phyloP scores from a whole-genome alignment of 2,113 vertebrate genomes.

The Microcebus ravelobensis region DNA sequence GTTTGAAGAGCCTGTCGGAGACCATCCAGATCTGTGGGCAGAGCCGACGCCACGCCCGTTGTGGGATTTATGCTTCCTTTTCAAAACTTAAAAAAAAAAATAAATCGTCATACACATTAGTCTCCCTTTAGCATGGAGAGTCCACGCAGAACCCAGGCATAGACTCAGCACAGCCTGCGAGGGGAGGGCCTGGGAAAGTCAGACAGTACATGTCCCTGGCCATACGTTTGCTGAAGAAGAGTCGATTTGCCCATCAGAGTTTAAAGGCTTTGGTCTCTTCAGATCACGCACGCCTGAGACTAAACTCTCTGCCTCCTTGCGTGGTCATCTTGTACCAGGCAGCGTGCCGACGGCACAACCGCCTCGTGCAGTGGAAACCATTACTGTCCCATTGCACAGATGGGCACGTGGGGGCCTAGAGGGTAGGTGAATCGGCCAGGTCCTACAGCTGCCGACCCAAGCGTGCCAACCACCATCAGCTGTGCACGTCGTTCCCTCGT shows the following conservation, averaged over 20 bases:
- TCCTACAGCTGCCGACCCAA: neutral
- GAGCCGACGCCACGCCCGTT: neutral
- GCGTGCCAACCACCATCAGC: fast-evolving
- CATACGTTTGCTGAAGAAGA: neutral
- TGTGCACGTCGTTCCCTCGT: fast-evolving
- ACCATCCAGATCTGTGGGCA: neutral
- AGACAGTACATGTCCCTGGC: fast-evolving
- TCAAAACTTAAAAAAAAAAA: neutral
- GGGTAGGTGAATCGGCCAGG: fast-evolving
- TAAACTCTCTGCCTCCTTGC: neutral
- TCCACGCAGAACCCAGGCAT: fast-evolving
- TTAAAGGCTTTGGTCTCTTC: fast-evolving
- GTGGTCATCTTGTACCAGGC: fast-evolving
- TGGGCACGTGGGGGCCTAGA: neutral
- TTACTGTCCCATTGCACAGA: neutral
- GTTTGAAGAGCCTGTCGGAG: neutral
- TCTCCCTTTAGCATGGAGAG: neutral
- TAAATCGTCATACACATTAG: neutral
- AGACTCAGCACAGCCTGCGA: fast-evolving
- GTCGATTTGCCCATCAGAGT: fast-evolving
- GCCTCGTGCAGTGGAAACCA: neutral
- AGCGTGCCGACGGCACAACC: fast-evolving
- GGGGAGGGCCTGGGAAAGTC: neutral
- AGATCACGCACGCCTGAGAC: fast-evolving
- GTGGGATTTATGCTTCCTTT: neutral